These are phyloP conservation scores for Solenodon paradoxus DNA, from an alignment of 2,113 vertebrate genomes.

Conservation along the genomic window DNA sequence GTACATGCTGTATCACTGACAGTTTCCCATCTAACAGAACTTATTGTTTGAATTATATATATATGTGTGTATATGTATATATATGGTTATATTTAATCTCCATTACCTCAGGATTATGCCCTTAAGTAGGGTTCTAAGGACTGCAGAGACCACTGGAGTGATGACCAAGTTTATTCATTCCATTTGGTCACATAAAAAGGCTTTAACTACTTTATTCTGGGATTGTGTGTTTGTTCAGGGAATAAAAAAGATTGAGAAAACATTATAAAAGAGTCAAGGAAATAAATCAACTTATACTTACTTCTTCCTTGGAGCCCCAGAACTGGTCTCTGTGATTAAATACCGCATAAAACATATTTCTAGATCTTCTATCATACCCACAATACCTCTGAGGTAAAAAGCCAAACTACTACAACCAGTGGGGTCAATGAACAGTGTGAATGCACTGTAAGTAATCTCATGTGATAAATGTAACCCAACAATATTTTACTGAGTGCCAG, in stretches of 20 bases:
- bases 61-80: background rate
- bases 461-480: background rate
- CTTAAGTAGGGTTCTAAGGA: background rate
- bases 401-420: background rate
- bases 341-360: background rate
- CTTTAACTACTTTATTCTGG: background rate
- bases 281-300: conserved; percentile 4
- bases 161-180: background rate
- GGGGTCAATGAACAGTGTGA: background rate
- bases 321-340: background rate
- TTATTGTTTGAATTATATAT: background rate
- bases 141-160: background rate
- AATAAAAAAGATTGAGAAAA: background rate
- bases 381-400: background rate
- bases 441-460: background rate
- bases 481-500: background rate
- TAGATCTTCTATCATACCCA: background rate
- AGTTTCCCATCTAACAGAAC: background rate
- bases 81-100: background rate
- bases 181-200: background rate
- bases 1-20: background rate
- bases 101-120: background rate
- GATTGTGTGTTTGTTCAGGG: background rate
- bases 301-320: background rate
- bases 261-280: background rate